These are phyloP conservation scores for Circaetus gallicus DNA, from an alignment of 2,113 vertebrate species.

Conservation along the genomic window DNA sequence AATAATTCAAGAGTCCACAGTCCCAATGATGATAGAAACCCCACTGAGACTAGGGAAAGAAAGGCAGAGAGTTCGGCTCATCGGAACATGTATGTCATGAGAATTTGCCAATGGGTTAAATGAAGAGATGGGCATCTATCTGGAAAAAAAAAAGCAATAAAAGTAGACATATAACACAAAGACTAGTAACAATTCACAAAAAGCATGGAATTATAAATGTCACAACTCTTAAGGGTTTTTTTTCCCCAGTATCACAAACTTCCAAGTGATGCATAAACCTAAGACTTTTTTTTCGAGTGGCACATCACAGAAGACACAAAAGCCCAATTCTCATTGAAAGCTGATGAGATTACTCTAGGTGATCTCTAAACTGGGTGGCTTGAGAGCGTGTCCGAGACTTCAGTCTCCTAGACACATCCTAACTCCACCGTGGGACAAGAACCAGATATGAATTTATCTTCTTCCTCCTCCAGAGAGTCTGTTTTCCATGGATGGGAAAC, in stretches of 20 bases:
- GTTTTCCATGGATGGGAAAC: not conserved
- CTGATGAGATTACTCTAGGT: not conserved
- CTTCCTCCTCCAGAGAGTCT: not conserved
- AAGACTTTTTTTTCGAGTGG: not conserved
- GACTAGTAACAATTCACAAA: not conserved
- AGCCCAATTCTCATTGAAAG: not conserved
- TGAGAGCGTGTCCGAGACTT: not conserved
- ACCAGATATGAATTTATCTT: not conserved
- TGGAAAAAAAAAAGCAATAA: not conserved
- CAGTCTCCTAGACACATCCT: not conserved
- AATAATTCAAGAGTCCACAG: not conserved
- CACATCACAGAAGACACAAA: not conserved
- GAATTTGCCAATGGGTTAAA: not conserved
- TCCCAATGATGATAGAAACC: not conserved
- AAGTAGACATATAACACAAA: not conserved
- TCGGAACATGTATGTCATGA: not conserved
- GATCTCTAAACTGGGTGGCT: not conserved
- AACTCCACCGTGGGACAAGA: not conserved
- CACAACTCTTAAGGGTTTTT: not conserved
- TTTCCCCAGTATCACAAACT: not conserved
- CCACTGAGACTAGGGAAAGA: not conserved
- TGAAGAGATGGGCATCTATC: not conserved
- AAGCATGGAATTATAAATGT: not conserved
- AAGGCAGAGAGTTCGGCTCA: not conserved
- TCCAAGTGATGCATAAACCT: not conserved